Evolutionary conservation across 2,888 invertebrate species (phyloP).

Genomic region (Ischnus inquisitorius): DNA sequence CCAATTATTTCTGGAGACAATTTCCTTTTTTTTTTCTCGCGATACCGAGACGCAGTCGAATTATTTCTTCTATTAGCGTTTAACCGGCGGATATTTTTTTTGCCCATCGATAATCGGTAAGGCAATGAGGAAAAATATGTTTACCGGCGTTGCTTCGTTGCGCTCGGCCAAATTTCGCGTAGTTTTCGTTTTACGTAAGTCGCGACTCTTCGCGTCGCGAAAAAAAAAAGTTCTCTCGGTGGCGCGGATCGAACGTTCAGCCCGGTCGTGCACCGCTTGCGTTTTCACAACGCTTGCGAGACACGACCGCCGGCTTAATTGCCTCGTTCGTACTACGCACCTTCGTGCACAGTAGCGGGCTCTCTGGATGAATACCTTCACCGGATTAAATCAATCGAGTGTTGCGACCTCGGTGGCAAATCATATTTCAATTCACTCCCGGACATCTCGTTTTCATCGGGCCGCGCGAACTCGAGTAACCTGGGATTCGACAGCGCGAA

Average conservation of each 20-base stretch:
- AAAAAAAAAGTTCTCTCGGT: neutral
- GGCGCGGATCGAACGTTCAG: neutral
- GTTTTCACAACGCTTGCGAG: neutral
- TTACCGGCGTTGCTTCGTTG: constrained; percentile 34
- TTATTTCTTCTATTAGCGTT: neutral
- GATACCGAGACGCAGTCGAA: neutral
- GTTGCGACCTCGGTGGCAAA: constrained; percentile 1
- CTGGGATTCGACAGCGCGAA: constrained; percentile 5
- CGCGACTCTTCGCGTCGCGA: neutral
- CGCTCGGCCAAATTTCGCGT: constrained; percentile 31
- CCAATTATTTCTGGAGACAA: too few relatives aligned
- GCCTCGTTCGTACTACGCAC: constrained; percentile 7
- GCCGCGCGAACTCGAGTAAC: constrained; percentile 43
- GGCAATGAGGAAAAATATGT: neutral
- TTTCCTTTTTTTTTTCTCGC: neutral
- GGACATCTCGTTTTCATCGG: constrained; percentile 35
- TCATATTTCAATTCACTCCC: constrained; percentile 54
- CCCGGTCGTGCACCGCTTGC: neutral
- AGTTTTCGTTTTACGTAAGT: constrained; percentile 47
- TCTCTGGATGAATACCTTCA: constrained; percentile 11
- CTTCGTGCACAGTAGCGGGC: neutral
- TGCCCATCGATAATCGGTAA: neutral
- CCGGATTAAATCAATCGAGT: constrained; percentile 14
- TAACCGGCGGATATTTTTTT: neutral
- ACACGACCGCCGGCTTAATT: neutral